Conservation (phyloP, 2,113 vertebrate genomes). For the Apaloderma vittatum region DNA sequence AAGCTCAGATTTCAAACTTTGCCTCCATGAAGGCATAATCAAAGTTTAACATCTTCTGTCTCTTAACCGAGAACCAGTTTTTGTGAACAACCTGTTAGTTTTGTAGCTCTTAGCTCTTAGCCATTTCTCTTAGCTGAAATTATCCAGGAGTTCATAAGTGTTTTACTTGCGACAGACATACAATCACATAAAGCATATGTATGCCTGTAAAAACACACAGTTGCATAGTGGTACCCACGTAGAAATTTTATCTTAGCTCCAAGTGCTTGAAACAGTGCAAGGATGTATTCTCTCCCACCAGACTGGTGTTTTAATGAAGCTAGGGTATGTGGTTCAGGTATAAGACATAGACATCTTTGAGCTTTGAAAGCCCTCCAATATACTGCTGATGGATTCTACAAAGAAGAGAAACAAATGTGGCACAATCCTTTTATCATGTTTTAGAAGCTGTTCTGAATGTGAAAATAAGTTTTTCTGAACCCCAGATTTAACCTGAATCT, state of each 20-base stretch:
- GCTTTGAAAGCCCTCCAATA: background rate
- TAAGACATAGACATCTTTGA: background rate
- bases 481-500: background rate
- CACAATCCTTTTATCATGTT: background rate
- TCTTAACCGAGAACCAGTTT: background rate
- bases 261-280: background rate
- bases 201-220: background rate
- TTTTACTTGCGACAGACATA: background rate
- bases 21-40: background rate
- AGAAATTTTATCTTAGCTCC: background rate
- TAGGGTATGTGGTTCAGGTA: background rate
- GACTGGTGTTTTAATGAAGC: background rate
- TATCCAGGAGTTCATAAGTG: background rate
- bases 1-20: background rate
- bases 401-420: background rate
- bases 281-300: background rate
- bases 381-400: background rate
- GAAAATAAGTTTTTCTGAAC: background rate
- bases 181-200: background rate
- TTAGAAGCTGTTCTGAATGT: background rate
- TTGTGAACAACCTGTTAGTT: background rate
- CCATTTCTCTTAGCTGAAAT: background rate
- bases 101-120: background rate
- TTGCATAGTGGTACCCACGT: fast-evolving
- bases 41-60: background rate